These are phyloP conservation scores for Brachionus paranguensis DNA, from an alignment of 1,140 invertebrate species.

Conservation along the genomic window DNA sequence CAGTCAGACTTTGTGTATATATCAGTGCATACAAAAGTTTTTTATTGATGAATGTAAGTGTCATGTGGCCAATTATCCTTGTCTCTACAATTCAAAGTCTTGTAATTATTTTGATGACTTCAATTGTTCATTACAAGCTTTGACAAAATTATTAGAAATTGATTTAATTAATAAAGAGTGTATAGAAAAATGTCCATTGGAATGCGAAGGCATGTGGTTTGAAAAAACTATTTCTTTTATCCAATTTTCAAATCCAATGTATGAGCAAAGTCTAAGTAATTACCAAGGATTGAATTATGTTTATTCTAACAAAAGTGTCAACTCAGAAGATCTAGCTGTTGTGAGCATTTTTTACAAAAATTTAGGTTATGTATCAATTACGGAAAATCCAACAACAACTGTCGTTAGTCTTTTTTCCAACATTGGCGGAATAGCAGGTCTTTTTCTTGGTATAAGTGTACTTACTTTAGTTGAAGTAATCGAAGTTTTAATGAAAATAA, in stretches of 20 bases:
- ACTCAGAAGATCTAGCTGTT: neutral
- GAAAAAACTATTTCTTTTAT: neutral
- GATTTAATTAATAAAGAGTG: neutral
- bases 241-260: neutral
- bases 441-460: neutral
- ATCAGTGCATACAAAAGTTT: neutral
- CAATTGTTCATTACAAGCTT: neutral
- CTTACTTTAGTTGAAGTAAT: constrained; percentile 4
- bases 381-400: neutral
- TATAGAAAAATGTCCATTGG: neutral
- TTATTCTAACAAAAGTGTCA: neutral
- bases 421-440: neutral
- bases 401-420: neutral
- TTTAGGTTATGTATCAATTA: neutral
- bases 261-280: neutral
- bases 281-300: neutral
- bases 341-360: constrained; percentile 10
- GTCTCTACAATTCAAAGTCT: neutral
- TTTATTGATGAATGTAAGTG: neutral
- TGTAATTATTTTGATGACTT: neutral
- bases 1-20: neutral
- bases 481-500: neutral
- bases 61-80: neutral
- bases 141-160: too few species aligned
- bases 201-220: neutral